A percentile compares a stretch with the other conserved stretches of the same genome.
Conservation (phyloP, 1,140 invertebrate species). For the Drosophila nebulosa region DNA sequence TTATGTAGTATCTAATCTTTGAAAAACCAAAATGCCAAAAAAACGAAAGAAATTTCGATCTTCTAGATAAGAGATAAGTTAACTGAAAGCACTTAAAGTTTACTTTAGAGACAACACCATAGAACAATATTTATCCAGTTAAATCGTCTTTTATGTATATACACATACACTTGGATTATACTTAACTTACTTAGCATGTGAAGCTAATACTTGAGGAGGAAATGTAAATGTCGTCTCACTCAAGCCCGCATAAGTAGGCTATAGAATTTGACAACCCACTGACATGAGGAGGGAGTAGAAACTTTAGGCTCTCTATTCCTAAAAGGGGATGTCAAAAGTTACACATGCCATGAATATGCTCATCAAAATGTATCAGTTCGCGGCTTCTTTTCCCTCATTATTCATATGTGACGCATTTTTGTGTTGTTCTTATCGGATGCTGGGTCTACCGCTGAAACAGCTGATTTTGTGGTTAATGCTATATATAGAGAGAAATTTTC, state of each 20-base stretch:
- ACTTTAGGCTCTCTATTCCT: too few relatives aligned
- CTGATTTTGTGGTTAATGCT: neutral
- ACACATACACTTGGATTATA: neutral
- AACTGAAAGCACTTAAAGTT: neutral
- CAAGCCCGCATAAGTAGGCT: constrained; percentile 1
- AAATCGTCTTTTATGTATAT: neutral
- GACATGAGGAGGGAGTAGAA: too few relatives aligned
- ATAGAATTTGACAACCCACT: neutral
- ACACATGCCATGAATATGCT: neutral
- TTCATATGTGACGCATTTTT: constrained; percentile 10
- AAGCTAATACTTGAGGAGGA: neutral
- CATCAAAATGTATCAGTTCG: neutral
- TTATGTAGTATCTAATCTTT: neutral
- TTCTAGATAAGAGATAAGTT: constrained; percentile 1
- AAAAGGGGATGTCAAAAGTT: too few relatives aligned
- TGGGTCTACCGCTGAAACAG: neutral
- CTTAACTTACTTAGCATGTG: neutral
- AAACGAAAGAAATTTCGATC: neutral
- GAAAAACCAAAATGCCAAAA: neutral
- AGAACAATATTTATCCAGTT: neutral
- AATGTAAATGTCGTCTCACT: neutral
- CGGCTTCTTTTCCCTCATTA: neutral
- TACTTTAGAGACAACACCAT: neutral
- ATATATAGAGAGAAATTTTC: neutral
- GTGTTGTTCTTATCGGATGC: neutral